These are phyloP conservation scores for Chrysolina americana DNA, from an alignment of 2,888 invertebrate genomes.

Conservation along the genomic window DNA sequence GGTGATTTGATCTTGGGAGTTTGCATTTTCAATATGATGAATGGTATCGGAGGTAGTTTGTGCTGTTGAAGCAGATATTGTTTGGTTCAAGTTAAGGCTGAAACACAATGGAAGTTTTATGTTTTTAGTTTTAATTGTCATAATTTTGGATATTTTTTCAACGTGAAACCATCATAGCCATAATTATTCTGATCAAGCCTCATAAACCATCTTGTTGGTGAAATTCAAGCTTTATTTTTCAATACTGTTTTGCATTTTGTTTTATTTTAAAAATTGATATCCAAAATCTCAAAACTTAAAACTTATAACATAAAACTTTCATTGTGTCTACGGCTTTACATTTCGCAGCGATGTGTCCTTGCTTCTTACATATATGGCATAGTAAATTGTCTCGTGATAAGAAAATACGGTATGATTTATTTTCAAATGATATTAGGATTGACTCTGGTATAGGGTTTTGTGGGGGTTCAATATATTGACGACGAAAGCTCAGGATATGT, in stretches of 20 bases:
- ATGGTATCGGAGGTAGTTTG: neutral
- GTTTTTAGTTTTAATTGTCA: no score
- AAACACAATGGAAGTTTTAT: no score
- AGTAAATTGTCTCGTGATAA: slow-evolving; percentile 12
- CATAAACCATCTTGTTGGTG: no score
- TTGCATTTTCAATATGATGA: neutral
- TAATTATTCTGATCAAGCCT: no score
- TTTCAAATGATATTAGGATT: slow-evolving; percentile 15
- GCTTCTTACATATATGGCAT: neutral
- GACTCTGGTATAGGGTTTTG: slow-evolving; percentile 10
- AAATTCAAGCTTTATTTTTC: no score
- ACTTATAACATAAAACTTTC: no score
- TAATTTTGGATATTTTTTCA: no score
- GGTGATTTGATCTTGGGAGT: neutral
- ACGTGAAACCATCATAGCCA: no score
- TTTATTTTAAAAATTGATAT: no score
- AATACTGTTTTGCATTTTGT: no score
- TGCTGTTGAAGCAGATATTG: neutral
- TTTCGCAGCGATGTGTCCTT: neutral
- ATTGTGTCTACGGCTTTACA: no score
- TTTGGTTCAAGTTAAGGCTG: neutral
- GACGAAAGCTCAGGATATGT: slow-evolving; percentile 2
- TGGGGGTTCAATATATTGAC: slow-evolving; percentile 12
- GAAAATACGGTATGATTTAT: neutral
- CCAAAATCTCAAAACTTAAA: no score